Evolutionary conservation across 1,140 invertebrate species (phyloP).

Genomic region (Eulimnadia texana): DNA sequence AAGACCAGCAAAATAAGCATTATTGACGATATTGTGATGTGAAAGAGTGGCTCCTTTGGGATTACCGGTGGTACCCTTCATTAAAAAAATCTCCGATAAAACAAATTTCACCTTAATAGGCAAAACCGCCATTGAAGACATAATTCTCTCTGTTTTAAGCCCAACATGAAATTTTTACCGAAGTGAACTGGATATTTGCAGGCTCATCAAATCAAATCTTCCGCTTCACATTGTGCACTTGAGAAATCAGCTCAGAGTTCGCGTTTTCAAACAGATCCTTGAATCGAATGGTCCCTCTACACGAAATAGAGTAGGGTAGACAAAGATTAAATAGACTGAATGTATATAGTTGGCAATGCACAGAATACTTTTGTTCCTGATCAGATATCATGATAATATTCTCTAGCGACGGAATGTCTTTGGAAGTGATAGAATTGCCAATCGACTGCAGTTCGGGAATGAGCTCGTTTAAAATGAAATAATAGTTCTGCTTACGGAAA

Average conservation of each 20-base stretch:
- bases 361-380: constrained; percentile 24
- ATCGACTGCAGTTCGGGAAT: constrained; percentile 29
- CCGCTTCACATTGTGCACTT: constrained; percentile 31
- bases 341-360: too few species aligned
- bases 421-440: constrained; percentile 20
- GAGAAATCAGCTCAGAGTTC: constrained; percentile 22
- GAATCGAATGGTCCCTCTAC: constrained; percentile 27
- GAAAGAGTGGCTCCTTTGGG: constrained; percentile 76
- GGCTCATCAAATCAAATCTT: constrained; percentile 47
- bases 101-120: too few species aligned
- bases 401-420: constrained; percentile 26
- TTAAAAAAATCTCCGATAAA: too few species aligned
- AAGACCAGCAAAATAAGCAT: constrained; percentile 48
- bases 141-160: too few species aligned
- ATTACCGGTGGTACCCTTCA: constrained; percentile 67
- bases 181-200: constrained; percentile 75
- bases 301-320: too few species aligned
- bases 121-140: too few species aligned
- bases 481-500: constrained; percentile 55
- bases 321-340: too few species aligned
- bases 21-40: constrained; percentile 75
- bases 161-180: too few species aligned
- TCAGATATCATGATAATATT: constrained; percentile 28
- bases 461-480: constrained; percentile 40
- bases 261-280: constrained; percentile 27